These are phyloP conservation scores for Clarias gariepinus DNA, from an alignment of 2,113 vertebrate species.

Conservation along the genomic window DNA sequence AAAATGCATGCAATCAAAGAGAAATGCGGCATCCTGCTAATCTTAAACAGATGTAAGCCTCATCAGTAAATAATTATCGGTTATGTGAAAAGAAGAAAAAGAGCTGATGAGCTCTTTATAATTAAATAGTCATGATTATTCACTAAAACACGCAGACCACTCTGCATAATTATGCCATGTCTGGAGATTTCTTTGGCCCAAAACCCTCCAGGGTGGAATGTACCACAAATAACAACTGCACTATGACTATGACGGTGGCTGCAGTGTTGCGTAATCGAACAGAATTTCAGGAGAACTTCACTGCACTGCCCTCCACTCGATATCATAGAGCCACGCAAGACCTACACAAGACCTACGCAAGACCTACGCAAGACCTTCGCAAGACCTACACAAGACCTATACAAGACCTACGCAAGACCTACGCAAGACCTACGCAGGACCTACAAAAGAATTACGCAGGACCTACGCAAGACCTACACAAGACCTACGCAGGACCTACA, in stretches of 20 bases:
- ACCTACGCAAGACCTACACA: background rate
- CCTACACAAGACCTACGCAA: background rate
- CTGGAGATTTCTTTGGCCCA: background rate
- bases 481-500: no score
- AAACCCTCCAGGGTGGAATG: background rate
- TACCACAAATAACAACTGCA: background rate
- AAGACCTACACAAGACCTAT: no score
- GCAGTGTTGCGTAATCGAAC: background rate
- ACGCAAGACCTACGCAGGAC: background rate
- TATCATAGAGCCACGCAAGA: background rate
- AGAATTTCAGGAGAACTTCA: background rate
- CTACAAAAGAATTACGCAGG: no score
- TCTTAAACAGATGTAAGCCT: conserved; percentile 39
- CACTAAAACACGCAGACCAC: conserved; percentile 20
- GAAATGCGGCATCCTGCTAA: conserved; percentile 5
- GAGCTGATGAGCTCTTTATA: conserved; percentile 43
- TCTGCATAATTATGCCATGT: background rate
- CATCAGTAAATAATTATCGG: conserved; percentile 48
- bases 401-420: no score
- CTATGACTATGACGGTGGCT: background rate
- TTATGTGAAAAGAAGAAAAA: conserved; percentile 51
- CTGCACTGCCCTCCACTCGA: no score
- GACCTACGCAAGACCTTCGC: background rate
- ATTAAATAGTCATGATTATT: conserved; percentile 27
- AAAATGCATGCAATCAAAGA: background rate